Conservation (phyloP, 2,797 vertebrate genomes). For the Acropternis orthonyx region DNA sequence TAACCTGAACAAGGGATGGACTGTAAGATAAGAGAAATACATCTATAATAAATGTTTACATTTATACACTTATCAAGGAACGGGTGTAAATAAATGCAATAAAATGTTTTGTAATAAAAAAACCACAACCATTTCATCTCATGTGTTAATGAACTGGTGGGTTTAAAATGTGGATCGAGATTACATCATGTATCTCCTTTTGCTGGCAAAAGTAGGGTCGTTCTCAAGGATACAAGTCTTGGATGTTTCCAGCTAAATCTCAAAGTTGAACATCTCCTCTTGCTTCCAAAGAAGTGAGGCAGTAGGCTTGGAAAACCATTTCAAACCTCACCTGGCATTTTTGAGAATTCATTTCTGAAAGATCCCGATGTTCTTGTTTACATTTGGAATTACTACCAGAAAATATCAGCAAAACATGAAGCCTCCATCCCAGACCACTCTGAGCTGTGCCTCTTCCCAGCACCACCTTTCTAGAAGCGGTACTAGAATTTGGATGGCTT, state of each 20-base stretch:
- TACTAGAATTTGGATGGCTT: background rate
- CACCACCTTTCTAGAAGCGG: too few relatives aligned
- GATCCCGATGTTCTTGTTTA: fast-evolving
- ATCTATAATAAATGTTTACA: slow-evolving; percentile 78
- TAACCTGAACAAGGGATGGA: slow-evolving; percentile 65
- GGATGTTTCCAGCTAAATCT: background rate
- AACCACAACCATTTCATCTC: background rate
- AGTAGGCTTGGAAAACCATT: background rate
- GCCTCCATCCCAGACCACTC: fast-evolving
- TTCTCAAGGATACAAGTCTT: background rate
- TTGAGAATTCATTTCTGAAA: background rate
- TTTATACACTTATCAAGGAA: slow-evolving; percentile 77
- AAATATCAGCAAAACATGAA: background rate
- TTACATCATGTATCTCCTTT: fast-evolving
- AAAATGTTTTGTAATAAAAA: slow-evolving; percentile 76
- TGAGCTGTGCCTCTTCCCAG: background rate
- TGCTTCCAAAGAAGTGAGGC: background rate
- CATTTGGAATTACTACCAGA: background rate
- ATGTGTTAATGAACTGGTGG: background rate
- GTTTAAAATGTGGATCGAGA: background rate
- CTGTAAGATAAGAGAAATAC: slow-evolving; percentile 70
- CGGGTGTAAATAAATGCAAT: slow-evolving; percentile 77
- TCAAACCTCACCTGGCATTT: background rate
- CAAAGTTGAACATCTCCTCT: fast-evolving
- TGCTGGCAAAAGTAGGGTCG: background rate